A percentile compares a stretch with the other conserved stretches of the same genome.
Conservation (phyloP, 2,797 vertebrate species). For the Mus caroli region DNA sequence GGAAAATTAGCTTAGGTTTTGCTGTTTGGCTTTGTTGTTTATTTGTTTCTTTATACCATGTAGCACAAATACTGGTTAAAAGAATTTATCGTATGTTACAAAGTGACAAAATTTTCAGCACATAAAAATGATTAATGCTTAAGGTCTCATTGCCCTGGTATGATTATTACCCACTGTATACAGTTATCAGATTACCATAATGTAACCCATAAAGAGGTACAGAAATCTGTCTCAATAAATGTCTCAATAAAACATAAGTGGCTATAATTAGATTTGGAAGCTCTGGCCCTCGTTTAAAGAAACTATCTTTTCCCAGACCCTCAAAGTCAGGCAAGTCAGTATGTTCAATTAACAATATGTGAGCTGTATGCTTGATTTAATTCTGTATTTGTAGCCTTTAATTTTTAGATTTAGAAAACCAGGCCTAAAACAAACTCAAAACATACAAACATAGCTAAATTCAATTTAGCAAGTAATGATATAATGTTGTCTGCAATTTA, state of each 20-base stretch:
- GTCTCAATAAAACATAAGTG: slow-evolving; percentile 1
- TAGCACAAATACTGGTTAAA: background rate
- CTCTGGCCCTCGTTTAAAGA: slow-evolving; percentile 25
- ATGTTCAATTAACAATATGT: slow-evolving; percentile 40
- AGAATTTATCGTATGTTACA: background rate
- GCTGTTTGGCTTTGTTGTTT: background rate
- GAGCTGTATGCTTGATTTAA: slow-evolving; percentile 44
- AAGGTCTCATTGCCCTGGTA: background rate
- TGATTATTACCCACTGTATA: background rate
- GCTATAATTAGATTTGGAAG: slow-evolving; percentile 56
- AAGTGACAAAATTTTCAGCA: background rate
- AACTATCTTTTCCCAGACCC: background rate
- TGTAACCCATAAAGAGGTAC: background rate
- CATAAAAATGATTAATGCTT: background rate
- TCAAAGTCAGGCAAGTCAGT: slow-evolving; percentile 48
- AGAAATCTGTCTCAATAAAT: background rate
- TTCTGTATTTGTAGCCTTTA: slow-evolving; percentile 48
- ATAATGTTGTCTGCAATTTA: slow-evolving; percentile 47
- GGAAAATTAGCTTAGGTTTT: background rate
- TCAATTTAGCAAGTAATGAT: slow-evolving; percentile 40
- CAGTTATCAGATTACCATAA: background rate
- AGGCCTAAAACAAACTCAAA: slow-evolving; percentile 55
- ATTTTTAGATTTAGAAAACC: slow-evolving; percentile 54
- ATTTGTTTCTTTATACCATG: background rate
- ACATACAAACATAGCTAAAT: slow-evolving; percentile 53